Conservation (phyloP, 2,113 vertebrate genomes). For the Upupa epops region DNA sequence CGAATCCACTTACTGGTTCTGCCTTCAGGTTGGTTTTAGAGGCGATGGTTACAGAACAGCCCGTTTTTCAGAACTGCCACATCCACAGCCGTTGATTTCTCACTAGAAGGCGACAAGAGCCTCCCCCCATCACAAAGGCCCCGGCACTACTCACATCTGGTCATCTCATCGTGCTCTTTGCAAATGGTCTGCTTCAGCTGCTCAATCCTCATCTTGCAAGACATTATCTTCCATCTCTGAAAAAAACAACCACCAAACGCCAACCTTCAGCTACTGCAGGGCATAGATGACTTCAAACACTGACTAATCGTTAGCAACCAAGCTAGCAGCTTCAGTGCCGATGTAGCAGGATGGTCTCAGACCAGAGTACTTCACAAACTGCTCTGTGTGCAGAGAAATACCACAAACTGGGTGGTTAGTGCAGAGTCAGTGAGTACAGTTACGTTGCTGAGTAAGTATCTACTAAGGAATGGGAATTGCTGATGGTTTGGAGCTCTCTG, state of each 20-base stretch:
- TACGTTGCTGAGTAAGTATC: background rate
- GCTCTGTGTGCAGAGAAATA: background rate
- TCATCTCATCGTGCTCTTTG: conserved; percentile 87
- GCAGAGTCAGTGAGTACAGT: background rate
- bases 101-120: background rate
- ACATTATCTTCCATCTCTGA: conserved; percentile 99
- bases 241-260: conserved; percentile 15
- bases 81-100: background rate
- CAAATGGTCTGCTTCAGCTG: conserved; percentile 93
- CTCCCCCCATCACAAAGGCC: background rate
- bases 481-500: background rate
- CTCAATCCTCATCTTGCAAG: conserved; percentile 93
- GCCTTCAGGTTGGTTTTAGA: background rate
- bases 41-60: rapidly evolving
- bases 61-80: background rate
- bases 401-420: background rate
- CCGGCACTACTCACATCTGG: conserved; percentile 81
- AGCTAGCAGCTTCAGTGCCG: conserved; percentile 13
- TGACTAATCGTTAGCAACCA: conserved; percentile 22
- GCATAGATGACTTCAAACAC: background rate
- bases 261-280: conserved; percentile 26
- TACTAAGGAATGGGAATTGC: background rate
- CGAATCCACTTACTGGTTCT: background rate
- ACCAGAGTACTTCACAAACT: background rate
- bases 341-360: background rate